Base-by-base conservation (phyloP, 2,113 vertebrate species). In the Phocoena phocoena region DNA sequence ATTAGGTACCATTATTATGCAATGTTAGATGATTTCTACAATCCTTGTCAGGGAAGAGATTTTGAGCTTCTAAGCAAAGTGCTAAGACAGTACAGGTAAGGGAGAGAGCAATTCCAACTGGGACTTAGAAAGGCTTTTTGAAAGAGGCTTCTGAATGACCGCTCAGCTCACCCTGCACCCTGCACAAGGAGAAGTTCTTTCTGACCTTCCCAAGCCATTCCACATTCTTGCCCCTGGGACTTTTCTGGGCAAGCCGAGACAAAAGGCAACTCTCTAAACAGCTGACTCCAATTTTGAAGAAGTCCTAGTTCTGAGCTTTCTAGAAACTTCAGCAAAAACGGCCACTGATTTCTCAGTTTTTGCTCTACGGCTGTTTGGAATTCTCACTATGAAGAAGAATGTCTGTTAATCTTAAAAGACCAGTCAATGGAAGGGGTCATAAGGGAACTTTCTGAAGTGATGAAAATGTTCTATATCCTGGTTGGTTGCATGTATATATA, bases 301-400 rank as follows among this genome's bases (percentile, higher is more conserved):
- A 26, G 12, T 84, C 31, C 25, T 87, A 36, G 12, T 88, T 85
- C 36, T 88, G 50, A 81, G 14, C 33, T 93, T 94, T 96, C 74
- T 71, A 95, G 86, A 96, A 90, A 71, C 21, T n/a, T 94, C 33
- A 92, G 38, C 70, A 86, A 62, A 94, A 92, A 87, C 31, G 70
- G 23, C 38, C 41, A 87, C n/a, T 70, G 76, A 65, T 77, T 86
- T 89, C 60, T 96, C 85, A 94, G 23, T 41, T 90, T 96, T 90
- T 41, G 26, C 93, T 80, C 79, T 77, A 47, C 55, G 26, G 38
- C 28, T 68, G 3, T 81, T 90, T 83, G 38, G 20, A 85, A 89
- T 95, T 95, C 86, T 93, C 55, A 38, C 47, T 50, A 8, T 58
- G 53, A 89, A 90, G 18, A 76, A 70, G 8, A 91, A 81, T 67